Evolutionary conservation across 2,888 invertebrate genomes (phyloP).

Genomic region (Crematogaster levior): DNA sequence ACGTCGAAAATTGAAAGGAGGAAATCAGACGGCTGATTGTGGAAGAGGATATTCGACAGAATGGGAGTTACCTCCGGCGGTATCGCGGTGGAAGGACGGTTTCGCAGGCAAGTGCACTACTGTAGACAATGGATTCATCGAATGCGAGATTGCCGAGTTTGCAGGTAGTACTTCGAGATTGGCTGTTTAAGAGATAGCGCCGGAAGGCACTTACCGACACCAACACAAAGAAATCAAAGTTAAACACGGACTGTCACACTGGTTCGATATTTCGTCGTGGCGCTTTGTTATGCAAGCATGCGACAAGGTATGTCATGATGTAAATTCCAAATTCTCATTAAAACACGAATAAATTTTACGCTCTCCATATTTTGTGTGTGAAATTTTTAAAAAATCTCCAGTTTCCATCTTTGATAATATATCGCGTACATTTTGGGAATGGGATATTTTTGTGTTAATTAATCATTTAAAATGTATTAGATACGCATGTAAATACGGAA

Average conservation of each 20-base stretch:
- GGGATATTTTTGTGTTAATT: slow-evolving; percentile 5
- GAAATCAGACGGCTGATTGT: slow-evolving; percentile 49
- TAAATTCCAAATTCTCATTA: slow-evolving; percentile 7
- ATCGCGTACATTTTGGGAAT: background rate
- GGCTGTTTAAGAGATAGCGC: slow-evolving; percentile 49
- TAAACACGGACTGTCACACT: slow-evolving; percentile 6
- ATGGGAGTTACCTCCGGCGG: slow-evolving; percentile 24
- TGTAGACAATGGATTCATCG: slow-evolving; percentile 52
- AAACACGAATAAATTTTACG: slow-evolving; percentile 23
- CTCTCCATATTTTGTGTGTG: slow-evolving; percentile 4
- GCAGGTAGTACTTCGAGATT: slow-evolving; percentile 48
- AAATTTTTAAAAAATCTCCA: background rate
- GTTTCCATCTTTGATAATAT: slow-evolving; percentile 5
- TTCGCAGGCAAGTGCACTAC: slow-evolving; percentile 40
- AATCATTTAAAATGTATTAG: slow-evolving; percentile 21
- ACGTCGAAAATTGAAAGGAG: slow-evolving; percentile 26
- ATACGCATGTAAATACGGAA: background rate
- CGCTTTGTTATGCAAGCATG: background rate
- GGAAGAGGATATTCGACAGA: slow-evolving; percentile 50
- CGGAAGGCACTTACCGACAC: slow-evolving; percentile 24
- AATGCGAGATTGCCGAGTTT: slow-evolving; percentile 55
- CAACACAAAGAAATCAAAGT: slow-evolving; percentile 39
- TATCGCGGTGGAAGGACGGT: slow-evolving; percentile 39
- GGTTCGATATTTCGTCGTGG: background rate
- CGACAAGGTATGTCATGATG: background rate